Evolutionary conservation across 2,888 invertebrate genomes (phyloP), one percentile per base, ranked within the genome.

Genomic region (Podabrus alpinus): DNA sequence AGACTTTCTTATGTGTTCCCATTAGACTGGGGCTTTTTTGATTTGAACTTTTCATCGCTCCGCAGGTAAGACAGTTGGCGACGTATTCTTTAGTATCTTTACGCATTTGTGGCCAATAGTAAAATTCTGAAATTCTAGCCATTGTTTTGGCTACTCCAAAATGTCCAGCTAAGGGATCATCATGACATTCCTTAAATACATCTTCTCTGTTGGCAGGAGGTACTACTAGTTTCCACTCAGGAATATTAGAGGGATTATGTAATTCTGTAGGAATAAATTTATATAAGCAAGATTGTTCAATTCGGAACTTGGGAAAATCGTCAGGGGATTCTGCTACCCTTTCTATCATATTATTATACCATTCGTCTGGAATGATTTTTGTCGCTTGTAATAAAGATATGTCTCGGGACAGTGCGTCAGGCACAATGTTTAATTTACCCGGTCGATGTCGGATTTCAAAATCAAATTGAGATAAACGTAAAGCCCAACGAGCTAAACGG

Each of bases 191-290:
- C 25, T 67, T 19, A 1, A 79, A 59, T 29, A 78, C 29, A 29
- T 77, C 69, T 11, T 5, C 3, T 29, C 76, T 62, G 71, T 80
- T 72, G 3, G 13, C 67, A 1, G 71, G 68, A 59, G 79, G 79
- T 9, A 81, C 76, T 1, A 80, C 78, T 70, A 80, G 75, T 74
- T 81, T 80, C 79, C 80, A 80, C 21, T 80, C 76, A 17, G 71
- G 73, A 1, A 25, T 13, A 69, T 68, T 21, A 24, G 59, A 45
- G 3, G 1, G 9, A 0, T 15, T 0, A 19, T 24, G 21, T 5
- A 66, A 19, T 1, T 2, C 0, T 0, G 16, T 25, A 13, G 64
- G 45, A 3, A 17, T 29, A 25, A 2, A 25, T 11, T 25, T 25
- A 25, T 25, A 25, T 1, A 25, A 1, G 0, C 25, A 2, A 1